phyloP scores from a whole-genome alignment of 2,113 vertebrate species.

The Catagonus wagneri region DNA sequence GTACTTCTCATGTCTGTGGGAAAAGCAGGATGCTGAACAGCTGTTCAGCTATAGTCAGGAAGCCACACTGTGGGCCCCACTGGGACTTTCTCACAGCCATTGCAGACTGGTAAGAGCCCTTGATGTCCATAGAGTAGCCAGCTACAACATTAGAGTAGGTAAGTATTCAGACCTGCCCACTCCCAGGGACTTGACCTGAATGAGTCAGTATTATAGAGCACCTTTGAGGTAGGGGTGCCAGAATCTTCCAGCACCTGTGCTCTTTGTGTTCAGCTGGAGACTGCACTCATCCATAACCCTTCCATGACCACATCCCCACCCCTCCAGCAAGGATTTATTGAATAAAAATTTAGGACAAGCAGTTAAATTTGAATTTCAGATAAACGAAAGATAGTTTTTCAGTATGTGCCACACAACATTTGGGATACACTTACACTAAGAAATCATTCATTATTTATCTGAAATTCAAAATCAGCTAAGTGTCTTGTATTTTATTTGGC shows the following conservation, averaged over 20 bases:
- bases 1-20: background rate
- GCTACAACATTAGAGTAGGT: background rate
- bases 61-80: background rate
- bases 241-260: background rate
- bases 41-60: background rate
- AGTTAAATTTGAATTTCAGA: slow-evolving; percentile 30
- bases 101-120: background rate
- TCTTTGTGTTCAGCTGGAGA: background rate
- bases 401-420: background rate
- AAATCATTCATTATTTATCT: background rate
- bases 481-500: slow-evolving; percentile 10
- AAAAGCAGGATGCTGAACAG: background rate
- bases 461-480: background rate
- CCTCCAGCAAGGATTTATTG: background rate
- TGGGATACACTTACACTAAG: background rate
- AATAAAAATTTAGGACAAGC: background rate
- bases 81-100: background rate
- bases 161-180: background rate
- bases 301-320: background rate
- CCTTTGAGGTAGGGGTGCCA: background rate
- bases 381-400: background rate
- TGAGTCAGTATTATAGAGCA: background rate
- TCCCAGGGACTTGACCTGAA: background rate
- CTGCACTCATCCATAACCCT: background rate
- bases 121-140: background rate